A percentile compares a stretch with the other conserved stretches of the same genome.
Conservation (phyloP, 1,140 invertebrate species). For the Pseudomyrmex concolor region DNA sequence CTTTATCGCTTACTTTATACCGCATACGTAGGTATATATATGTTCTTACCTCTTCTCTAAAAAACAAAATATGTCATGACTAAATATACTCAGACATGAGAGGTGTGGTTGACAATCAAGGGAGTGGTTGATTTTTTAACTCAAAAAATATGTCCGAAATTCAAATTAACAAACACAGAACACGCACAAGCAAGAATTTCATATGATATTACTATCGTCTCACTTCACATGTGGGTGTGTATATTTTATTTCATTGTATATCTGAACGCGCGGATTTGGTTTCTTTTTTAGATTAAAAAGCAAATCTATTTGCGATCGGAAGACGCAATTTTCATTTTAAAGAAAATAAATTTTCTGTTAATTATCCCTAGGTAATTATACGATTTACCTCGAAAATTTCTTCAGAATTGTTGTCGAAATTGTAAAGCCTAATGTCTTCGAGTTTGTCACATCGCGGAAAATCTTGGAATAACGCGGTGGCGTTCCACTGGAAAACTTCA, state of each 20-base stretch:
- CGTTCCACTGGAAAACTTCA: neutral
- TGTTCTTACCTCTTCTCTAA: neutral
- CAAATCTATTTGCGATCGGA: no score
- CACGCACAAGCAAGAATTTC: no score
- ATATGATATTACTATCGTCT: no score
- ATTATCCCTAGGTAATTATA: neutral
- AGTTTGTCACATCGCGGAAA: conserved; percentile 54
- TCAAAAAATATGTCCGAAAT: neutral
- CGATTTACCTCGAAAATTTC: conserved; percentile 48
- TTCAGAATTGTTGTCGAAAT: neutral
- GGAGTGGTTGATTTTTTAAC: neutral
- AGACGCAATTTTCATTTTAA: neutral
- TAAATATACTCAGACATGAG: neutral
- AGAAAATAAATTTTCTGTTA: neutral
- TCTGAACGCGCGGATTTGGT: neutral
- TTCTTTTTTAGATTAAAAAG: no score
- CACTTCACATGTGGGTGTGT: no score
- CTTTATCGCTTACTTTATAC: neutral
- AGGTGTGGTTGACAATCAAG: conserved; percentile 1
- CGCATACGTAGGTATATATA: no score
- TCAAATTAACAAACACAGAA: neutral
- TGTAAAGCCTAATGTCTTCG: conserved; percentile 46
- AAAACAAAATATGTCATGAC: neutral
- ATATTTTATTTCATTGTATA: neutral
- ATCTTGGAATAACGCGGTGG: neutral